A percentile compares a stretch with the other conserved stretches of the same genome.
Conservation (phyloP, 2,797 vertebrate species). For the Choloepus didactylus region DNA sequence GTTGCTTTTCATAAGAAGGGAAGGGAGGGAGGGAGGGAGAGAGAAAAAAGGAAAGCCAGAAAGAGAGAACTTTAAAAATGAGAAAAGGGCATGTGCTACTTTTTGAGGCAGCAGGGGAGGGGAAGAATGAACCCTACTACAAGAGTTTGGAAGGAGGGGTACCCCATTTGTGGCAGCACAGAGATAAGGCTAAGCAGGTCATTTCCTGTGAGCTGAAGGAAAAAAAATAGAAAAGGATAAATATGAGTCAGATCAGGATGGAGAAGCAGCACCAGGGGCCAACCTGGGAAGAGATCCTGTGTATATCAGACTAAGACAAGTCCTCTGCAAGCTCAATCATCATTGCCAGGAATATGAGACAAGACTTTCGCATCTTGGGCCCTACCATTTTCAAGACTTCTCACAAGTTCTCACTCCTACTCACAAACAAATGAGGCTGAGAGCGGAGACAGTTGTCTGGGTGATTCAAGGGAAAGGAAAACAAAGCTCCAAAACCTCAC, state of each 20-base stretch:
- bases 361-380: accelerated
- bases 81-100: background rate
- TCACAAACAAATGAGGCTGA: background rate
- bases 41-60: background rate
- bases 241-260: accelerated
- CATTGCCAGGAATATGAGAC: background rate
- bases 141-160: background rate
- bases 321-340: background rate
- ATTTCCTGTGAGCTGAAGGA: background rate
- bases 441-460: background rate
- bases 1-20: background rate
- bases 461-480: background rate
- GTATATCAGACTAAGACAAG: background rate
- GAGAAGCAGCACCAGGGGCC: background rate
- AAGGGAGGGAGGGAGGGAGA: background rate
- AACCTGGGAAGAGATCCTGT: background rate
- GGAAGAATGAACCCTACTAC: background rate
- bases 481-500: background rate
- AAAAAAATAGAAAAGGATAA: background rate
- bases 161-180: background rate
- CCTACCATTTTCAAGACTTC: background rate
- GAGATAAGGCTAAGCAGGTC: background rate
- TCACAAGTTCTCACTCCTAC: background rate
- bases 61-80: background rate
- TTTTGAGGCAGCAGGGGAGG: background rate